phyloP scores from a whole-genome alignment of 2,113 vertebrate species.

The Microtus ochrogaster region DNA sequence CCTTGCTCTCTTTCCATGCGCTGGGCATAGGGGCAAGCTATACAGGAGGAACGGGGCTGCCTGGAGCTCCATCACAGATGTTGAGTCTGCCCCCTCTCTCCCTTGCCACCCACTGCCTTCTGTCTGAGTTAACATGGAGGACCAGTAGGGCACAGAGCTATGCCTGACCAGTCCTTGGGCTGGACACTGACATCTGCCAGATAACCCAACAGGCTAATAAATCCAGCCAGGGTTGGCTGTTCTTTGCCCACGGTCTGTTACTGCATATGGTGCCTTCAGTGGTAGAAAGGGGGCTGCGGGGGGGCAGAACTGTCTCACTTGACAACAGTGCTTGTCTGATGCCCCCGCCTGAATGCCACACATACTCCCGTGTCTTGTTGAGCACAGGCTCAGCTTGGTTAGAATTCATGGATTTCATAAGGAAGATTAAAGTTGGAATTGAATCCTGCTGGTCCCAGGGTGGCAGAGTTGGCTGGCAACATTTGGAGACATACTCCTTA shows the following conservation, averaged over 20 bases:
- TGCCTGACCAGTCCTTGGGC: neutral
- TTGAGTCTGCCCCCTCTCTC: conserved; percentile 11
- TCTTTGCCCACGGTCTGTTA: conserved; percentile 60
- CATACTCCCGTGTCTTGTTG: neutral
- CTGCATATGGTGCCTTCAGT: conserved; percentile 61
- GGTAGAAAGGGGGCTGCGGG: conserved; percentile 14
- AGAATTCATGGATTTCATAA: conserved; percentile 56
- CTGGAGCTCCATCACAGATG: conserved; percentile 38
- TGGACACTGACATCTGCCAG: conserved; percentile 55
- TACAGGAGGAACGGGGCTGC: neutral
- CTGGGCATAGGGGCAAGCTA: neutral
- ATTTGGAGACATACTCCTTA: neutral
- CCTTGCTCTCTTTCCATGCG: neutral
- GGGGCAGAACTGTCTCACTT: conserved; percentile 67
- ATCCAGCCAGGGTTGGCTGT: conserved; percentile 45
- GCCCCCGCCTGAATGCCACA: conserved; percentile 63
- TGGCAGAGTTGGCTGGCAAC: neutral
- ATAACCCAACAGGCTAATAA: conserved; percentile 51
- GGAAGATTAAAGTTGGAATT: conserved; percentile 60
- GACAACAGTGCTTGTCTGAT: conserved; percentile 71
- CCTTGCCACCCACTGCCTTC: neutral
- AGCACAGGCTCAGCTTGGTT: conserved; percentile 11
- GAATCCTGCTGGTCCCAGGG: conserved; percentile 1
- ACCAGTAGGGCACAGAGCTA: conserved; percentile 5
- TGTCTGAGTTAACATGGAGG: neutral